These are phyloP conservation scores for Diarsia rubi DNA, from an alignment of 2,888 invertebrate genomes.

Conservation along the genomic window DNA sequence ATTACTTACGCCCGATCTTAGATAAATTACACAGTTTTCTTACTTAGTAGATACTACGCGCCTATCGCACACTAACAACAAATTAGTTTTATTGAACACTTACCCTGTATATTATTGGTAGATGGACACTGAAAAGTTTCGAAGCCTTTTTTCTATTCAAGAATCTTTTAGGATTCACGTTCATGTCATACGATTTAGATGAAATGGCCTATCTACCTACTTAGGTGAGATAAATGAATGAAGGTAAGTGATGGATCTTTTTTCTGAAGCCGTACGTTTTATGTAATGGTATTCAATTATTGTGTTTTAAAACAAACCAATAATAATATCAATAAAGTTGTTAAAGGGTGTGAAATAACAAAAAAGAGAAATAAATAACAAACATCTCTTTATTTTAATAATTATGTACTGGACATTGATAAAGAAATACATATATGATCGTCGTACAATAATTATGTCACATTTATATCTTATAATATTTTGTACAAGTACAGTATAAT, in stretches of 20 bases:
- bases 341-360: constrained; percentile 37
- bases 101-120: constrained; percentile 54
- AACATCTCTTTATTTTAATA: constrained; percentile 90
- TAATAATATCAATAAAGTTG: neutral
- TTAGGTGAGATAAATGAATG: neutral
- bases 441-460: constrained; percentile 85
- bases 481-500: constrained; percentile 83
- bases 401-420: constrained; percentile 89
- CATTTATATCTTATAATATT: constrained; percentile 84
- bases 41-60: constrained; percentile 64
- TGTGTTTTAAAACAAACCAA: neutral
- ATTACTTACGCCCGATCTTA: constrained; percentile 84
- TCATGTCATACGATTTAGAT: neutral
- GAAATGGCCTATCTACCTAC: neutral
- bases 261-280: neutral
- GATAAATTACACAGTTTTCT: constrained; percentile 81
- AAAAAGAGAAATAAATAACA: constrained; percentile 84
- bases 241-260: neutral
- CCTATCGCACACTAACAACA: constrained; percentile 67
- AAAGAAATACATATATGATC: constrained; percentile 88
- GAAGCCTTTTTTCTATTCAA: constrained; percentile 1
- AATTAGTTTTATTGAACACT: constrained; percentile 69
- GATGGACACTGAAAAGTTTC: constrained; percentile 21
- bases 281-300: neutral
- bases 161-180: neutral